A percentile compares a stretch with the other conserved stretches of the same genome.
phyloP scores from a whole-genome alignment of 2,888 invertebrate species.

The Tholera decimalis region DNA sequence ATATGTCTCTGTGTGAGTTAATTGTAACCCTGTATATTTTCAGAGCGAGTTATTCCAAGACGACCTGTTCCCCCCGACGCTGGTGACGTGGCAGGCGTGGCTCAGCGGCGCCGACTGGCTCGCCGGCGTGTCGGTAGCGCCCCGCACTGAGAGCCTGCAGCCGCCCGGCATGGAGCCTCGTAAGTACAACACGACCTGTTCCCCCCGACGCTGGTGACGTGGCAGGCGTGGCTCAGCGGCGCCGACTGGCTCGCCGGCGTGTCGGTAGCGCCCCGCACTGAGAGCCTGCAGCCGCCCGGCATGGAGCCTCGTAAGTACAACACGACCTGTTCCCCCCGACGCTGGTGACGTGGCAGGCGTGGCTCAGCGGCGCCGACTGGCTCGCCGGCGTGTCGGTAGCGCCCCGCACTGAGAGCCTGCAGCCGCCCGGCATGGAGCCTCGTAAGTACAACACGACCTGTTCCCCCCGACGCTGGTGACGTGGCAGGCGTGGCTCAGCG shows the following conservation, averaged over 20 bases:
- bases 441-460: conserved; percentile 86
- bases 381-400: conserved; percentile 92
- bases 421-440: conserved; percentile 97
- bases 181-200: conserved; percentile 76
- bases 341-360: conserved; percentile 80
- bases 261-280: conserved; percentile 91
- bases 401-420: conserved; percentile 93
- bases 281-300: conserved; percentile 96
- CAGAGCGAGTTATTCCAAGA: conserved; percentile 99
- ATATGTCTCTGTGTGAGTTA: not conserved
- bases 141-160: conserved; percentile 94
- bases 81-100: conserved; percentile 96
- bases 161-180: conserved; percentile 97
- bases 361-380: conserved; percentile 95
- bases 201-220: not conserved
- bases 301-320: conserved; percentile 94
- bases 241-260: conserved; percentile 95
- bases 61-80: conserved; percentile 98
- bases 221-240: conserved; percentile 87
- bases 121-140: conserved; percentile 91
- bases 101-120: conserved; percentile 96
- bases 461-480: not conserved
- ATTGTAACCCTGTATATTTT: not conserved
- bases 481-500: conserved; percentile 28
- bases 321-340: not conserved